Conservation (phyloP, 2,888 invertebrate species). For the Drosophila siamana region DNA sequence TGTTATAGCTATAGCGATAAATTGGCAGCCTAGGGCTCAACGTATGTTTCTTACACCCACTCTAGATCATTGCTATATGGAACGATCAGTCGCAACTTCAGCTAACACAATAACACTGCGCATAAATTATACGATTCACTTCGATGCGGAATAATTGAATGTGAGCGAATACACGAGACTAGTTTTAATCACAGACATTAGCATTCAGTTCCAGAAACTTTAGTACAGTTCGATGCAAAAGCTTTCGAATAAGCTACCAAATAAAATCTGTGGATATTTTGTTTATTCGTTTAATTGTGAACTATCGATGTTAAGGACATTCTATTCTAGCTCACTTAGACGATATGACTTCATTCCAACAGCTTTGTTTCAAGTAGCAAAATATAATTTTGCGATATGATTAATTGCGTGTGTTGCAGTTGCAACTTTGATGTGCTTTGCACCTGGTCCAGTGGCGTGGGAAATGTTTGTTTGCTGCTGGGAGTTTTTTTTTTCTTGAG, state of each 20-base stretch:
- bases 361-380: no score
- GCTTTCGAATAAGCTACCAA: background rate
- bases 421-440: background rate
- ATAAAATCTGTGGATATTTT: no score
- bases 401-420: background rate
- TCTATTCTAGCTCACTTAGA: no score
- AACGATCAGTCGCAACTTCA: constrained; percentile 1
- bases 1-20: constrained; percentile 14
- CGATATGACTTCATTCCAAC: no score
- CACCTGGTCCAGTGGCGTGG: background rate
- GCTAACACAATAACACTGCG: background rate
- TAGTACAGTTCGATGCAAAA: background rate
- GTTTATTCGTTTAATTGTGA: no score
- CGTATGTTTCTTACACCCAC: constrained; percentile 3
- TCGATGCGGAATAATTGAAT: constrained; percentile 1
- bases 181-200: background rate
- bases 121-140: constrained; percentile 13
- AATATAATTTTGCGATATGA: background rate
- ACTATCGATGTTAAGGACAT: no score
- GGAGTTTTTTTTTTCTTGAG: background rate
- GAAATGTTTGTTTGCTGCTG: background rate
- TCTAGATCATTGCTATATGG: constrained; percentile 6
- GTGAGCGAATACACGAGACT: background rate
- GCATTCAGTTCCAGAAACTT: background rate
- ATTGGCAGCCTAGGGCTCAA: background rate